Evolutionary conservation across 2,888 invertebrate genomes (phyloP), one percentile per base, ranked within the genome.

Genomic region (Chrysina gloriosa): DNA sequence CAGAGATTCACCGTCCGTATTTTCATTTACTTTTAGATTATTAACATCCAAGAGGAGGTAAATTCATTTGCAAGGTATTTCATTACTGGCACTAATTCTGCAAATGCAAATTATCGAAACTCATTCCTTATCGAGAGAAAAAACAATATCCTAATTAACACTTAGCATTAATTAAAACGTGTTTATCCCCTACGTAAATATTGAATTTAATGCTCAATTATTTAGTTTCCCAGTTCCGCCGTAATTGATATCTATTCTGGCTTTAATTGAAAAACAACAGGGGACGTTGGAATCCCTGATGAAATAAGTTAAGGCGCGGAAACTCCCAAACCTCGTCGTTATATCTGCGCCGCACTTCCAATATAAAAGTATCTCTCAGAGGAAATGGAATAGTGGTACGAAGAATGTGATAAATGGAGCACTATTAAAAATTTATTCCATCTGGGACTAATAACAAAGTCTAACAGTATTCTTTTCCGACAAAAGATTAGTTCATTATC

Each of bases 401-500:
- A 61, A 39, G 58, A 42, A 61, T 61, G 58, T 61, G 58, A 61
- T 61, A 61, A 61, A 61, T 61, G 58, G 58, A 42, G 42, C 58
- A 45, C 42, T 42, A 42, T 61, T 61, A 61, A 61, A 61, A 61
- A 61, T 61, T 61, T 61, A 61, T 42, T 42, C 58, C 58, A 42
- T 42, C 16, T 16, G 58, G 58, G 58, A 61, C 14, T 42, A 16
- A 61, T 61, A 61, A 61, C 27, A 61, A 61, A 61, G 45, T 27
- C 58, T 52, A 19, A 31, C 7, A 52, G 19, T 31, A 31, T 29
- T 29, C 25, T 31, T 52, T 21, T 52, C 34, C 19, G 14, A 52
- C n/a, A 52, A 52, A 31, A 31, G 19, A 31, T 3, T 52, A 52
- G 52, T 34, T 31, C 31, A 16, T 19, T 31, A 31, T 31, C 31